phyloP scores from a whole-genome alignment of 2,113 vertebrate species.

The Ailurus styani region DNA sequence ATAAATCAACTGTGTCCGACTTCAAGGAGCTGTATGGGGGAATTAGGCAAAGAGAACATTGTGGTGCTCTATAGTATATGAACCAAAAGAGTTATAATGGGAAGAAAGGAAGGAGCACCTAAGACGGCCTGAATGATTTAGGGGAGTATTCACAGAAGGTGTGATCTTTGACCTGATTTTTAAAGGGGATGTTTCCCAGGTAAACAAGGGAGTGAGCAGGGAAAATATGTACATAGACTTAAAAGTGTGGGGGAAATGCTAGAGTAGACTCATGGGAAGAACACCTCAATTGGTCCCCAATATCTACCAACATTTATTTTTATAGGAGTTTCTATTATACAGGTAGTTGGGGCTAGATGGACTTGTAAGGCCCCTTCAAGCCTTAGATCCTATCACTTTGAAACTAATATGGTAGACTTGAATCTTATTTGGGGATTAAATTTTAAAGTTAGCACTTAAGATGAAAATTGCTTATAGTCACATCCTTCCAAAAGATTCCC shows the following conservation, averaged over 20 bases:
- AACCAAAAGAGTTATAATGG: not conserved
- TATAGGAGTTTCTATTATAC: not conserved
- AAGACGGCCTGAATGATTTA: not conserved
- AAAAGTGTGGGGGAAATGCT: not conserved
- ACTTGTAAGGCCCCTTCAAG: not conserved
- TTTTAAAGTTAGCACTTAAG: not conserved
- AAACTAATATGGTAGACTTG: not conserved
- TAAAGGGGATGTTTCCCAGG: not conserved
- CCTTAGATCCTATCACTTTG: not conserved
- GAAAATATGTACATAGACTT: not conserved
- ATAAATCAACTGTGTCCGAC: not conserved
- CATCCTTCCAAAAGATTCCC: not conserved
- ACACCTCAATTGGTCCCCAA: not conserved
- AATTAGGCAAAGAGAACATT: not conserved
- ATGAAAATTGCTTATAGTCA: not conserved
- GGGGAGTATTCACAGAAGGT: not conserved
- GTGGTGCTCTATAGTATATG: not conserved
- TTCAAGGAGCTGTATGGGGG: not conserved
- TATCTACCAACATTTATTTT: not conserved
- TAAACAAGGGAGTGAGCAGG: not conserved
- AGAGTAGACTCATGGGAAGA: not conserved
- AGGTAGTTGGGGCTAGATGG: not conserved
- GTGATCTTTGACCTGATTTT: not conserved
- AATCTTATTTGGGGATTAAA: not conserved
- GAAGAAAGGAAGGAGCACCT: not conserved